These are phyloP conservation scores for Pocillopora meandrina DNA, from an alignment of 92 coral and sea anemone genomes.

Conservation along the genomic window DNA sequence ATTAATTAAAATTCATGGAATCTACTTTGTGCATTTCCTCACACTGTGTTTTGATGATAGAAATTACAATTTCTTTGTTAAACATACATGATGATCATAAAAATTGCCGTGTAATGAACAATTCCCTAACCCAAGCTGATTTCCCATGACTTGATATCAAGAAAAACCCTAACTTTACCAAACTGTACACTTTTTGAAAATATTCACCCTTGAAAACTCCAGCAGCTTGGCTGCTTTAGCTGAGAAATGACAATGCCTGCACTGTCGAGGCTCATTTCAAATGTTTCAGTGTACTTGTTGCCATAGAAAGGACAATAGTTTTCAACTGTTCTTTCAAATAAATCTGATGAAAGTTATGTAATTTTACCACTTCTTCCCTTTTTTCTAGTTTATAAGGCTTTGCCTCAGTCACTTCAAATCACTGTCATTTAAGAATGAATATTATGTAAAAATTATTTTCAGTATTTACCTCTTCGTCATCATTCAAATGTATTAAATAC, in stretches of 20 bases:
- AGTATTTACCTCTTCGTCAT: background rate
- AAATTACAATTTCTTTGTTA: background rate
- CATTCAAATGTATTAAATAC: background rate
- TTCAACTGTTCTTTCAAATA: too few relatives aligned
- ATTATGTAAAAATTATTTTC: constrained; percentile 3
- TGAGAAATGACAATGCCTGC: constrained; percentile 32
- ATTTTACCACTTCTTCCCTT: background rate
- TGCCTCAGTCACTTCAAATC: background rate
- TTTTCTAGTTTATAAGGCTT: background rate
- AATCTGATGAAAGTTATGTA: too few relatives aligned
- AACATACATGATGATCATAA: background rate
- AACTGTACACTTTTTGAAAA: background rate
- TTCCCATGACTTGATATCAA: background rate
- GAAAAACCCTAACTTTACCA: background rate
- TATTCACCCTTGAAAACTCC: background rate
- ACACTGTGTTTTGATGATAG: background rate
- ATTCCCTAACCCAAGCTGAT: background rate
- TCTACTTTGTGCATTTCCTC: background rate
- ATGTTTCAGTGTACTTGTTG: background rate
- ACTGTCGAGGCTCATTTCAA: constrained; percentile 21
- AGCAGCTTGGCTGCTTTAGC: background rate
- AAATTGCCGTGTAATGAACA: background rate
- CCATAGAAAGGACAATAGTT: background rate
- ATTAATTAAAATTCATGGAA: background rate
- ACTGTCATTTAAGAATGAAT: constrained; percentile 14